Evolutionary conservation across 2,113 vertebrate species (phyloP), one percentile per base, ranked within the genome.

Genomic region (Tamias sibiricus): DNA sequence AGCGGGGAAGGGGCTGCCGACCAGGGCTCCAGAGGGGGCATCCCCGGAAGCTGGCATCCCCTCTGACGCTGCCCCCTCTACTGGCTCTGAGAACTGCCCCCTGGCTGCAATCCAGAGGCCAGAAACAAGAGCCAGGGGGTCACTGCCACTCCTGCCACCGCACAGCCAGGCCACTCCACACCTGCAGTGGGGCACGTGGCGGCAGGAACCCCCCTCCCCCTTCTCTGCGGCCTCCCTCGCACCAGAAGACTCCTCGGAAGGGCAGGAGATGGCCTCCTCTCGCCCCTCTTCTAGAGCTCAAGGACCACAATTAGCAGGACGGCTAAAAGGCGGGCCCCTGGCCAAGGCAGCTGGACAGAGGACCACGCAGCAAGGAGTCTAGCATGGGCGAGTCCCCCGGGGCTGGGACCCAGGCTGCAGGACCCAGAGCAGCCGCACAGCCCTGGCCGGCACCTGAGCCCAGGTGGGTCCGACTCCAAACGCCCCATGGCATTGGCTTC

Each of bases 271-370:
- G 40, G 9, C 8, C 62, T 52, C 20, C 0, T 8, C 17, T 6
- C 30, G 30, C 17, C 16, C 47, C 16, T 4, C 59, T n/a, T 75
- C 82, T 35, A 19, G 62, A 6, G 24, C 42, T 17, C 59, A 20
- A 76, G 59, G 35, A 40, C n/a, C 8, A 37, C 1, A 6, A 32
- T 7, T 0, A 30, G 54, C n/a, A 47, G 69, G 62, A 40, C n/a
- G 8, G 10, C 26, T 32, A 6, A 16, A 8, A 10, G 3, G 19
- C 19, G 1, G 37, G 19, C 17, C 40, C 42, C 35, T 4, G 1
- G 66, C 92, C 68, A 47, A 75, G 42, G 83, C 47, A 19, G 76
- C 76, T 32, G 8, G n/a, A 22, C 10, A 47, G 28, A 79, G 40
- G 1, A 35, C 7, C 64, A 28, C 30, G 64, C 9, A 11, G 35